These are phyloP conservation scores for Drosophila paracracens DNA, from an alignment of 2,888 invertebrate species.

Conservation along the genomic window DNA sequence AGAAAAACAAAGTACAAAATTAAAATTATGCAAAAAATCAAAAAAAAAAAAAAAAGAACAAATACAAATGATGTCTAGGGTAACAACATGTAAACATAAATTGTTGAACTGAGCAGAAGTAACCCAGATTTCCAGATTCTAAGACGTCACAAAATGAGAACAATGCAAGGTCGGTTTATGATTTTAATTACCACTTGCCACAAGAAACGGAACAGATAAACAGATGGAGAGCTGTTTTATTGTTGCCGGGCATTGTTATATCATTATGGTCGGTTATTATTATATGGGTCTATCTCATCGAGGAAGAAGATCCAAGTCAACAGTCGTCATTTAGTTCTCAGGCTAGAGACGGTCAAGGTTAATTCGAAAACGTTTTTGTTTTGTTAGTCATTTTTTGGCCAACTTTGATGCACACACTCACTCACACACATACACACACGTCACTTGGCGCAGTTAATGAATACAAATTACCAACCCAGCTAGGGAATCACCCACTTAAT, in stretches of 20 bases:
- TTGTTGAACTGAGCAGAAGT: constrained; percentile 5
- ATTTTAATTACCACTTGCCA: constrained; percentile 17
- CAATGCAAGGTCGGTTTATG: constrained; percentile 49
- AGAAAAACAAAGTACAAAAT: constrained; percentile 4
- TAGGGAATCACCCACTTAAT: not conserved
- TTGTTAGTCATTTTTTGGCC: not conserved
- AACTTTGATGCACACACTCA: not conserved
- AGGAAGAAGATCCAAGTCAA: not conserved
- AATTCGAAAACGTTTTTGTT: constrained; percentile 4
- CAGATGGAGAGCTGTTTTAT: constrained; percentile 37
- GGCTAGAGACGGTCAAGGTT: constrained; percentile 50
- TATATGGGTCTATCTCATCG: constrained; percentile 14
- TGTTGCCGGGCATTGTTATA: constrained; percentile 34
- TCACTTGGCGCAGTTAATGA: not conserved
- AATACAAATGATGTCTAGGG: constrained; percentile 24
- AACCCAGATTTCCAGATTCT: constrained; percentile 31
- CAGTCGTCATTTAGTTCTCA: constrained; percentile 23
- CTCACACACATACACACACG: not conserved
- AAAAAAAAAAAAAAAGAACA: constrained; percentile 21
- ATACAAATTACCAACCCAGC: constrained; percentile 2
- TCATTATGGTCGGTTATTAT: constrained; percentile 20
- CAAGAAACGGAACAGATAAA: constrained; percentile 34
- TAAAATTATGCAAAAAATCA: constrained; percentile 8
- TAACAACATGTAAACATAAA: constrained; percentile 27
- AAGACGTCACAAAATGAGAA: constrained; percentile 19